These are phyloP conservation scores for Drosophila melanica DNA, from an alignment of 1,140 invertebrate genomes.

Conservation along the genomic window DNA sequence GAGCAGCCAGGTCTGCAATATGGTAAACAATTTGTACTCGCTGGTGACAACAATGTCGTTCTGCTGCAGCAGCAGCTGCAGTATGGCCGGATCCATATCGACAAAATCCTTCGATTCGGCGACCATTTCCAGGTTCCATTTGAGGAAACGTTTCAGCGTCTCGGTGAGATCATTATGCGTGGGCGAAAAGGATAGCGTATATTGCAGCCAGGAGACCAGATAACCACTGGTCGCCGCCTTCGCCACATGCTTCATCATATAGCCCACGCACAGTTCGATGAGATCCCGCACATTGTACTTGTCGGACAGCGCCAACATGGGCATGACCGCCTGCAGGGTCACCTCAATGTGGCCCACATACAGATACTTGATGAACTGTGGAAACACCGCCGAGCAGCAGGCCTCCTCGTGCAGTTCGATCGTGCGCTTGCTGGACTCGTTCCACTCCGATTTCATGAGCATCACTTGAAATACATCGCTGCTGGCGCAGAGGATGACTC, in stretches of 20 bases:
- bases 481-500: slow-evolving; percentile 96
- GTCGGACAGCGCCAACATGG: slow-evolving; percentile 94
- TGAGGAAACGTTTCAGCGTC: slow-evolving; percentile 91
- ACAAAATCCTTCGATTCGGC: slow-evolving; percentile 91
- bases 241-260: slow-evolving; percentile 94
- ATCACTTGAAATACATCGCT: slow-evolving; percentile 98
- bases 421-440: slow-evolving; percentile 92
- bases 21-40: slow-evolving; percentile 93
- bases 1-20: slow-evolving; percentile 90
- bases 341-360: slow-evolving; percentile 96
- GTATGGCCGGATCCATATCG: slow-evolving; percentile 92
- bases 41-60: slow-evolving; percentile 95
- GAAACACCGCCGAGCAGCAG: slow-evolving; percentile 93
- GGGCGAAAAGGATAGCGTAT: slow-evolving; percentile 90
- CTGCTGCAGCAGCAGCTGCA: slow-evolving; percentile 91
- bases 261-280: slow-evolving; percentile 91
- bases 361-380: slow-evolving; percentile 95
- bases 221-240: slow-evolving; percentile 91
- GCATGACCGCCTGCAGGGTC: slow-evolving; percentile 92
- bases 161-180: slow-evolving; percentile 89
- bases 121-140: slow-evolving; percentile 95
- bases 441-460: slow-evolving; percentile 97
- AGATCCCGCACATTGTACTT: slow-evolving; percentile 98
- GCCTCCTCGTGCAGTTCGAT: slow-evolving; percentile 94
- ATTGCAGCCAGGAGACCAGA: slow-evolving; percentile 95